Evolutionary conservation across 2,888 invertebrate species (phyloP).

Genomic region (Eudasyphora cyanicolor): DNA sequence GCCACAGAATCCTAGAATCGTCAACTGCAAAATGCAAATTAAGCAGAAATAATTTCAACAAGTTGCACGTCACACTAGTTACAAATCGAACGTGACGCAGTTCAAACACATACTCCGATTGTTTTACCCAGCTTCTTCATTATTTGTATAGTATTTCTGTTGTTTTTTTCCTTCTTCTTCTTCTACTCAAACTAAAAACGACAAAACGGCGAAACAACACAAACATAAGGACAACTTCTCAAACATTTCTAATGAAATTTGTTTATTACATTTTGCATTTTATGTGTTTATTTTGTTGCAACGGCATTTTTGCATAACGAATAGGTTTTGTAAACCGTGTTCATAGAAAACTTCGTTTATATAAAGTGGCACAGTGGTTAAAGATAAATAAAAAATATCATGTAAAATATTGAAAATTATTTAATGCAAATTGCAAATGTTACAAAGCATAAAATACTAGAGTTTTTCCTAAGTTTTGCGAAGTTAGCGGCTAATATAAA

Average conservation of each 20-base stretch:
- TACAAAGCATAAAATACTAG: no score
- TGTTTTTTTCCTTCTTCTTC: background rate
- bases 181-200: background rate
- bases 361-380: background rate
- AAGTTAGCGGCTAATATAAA: no score
- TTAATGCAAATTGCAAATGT: no score
- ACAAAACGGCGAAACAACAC: conserved; percentile 3
- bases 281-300: conserved; percentile 17
- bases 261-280: background rate
- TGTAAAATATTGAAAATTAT: no score
- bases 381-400: no score
- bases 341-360: background rate
- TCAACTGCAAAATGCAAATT: conserved; percentile 55
- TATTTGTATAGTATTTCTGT: background rate
- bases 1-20: background rate
- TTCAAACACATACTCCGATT: conserved; percentile 41
- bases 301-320: conserved; percentile 15
- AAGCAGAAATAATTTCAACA: conserved; percentile 65
- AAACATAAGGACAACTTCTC: background rate
- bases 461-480: no score
- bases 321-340: background rate
- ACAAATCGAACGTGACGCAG: conserved; percentile 69
- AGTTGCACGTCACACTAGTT: conserved; percentile 66
- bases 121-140: conserved; percentile 30
- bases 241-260: conserved; percentile 18